Conservation (phyloP, 2,888 invertebrate genomes). For the Conomelus anceps region DNA sequence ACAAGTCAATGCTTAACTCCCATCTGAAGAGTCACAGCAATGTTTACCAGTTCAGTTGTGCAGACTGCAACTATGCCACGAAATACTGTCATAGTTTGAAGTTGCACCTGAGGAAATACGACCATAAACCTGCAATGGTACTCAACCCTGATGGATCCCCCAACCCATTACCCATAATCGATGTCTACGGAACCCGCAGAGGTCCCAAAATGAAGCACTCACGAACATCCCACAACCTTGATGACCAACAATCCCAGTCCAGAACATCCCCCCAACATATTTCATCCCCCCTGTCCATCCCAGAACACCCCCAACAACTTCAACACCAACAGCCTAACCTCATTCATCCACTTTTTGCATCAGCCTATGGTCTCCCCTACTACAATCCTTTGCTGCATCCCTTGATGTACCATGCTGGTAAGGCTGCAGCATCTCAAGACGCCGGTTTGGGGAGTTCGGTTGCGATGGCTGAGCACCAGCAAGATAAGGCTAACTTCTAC, state of each 20-base stretch:
- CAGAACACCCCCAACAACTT: conserved; percentile 20
- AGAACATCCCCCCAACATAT: conserved; percentile 6
- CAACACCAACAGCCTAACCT: conserved; percentile 26
- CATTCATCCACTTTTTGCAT: conserved; percentile 28
- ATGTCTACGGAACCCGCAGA: conserved; percentile 82
- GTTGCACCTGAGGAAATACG: conserved; percentile 85
- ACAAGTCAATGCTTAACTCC: conserved; percentile 97
- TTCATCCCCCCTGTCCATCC: too few relatives aligned
- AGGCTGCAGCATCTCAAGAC: background rate
- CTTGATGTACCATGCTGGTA: background rate
- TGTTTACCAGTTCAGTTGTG: conserved; percentile 86
- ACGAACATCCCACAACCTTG: conserved; percentile 37
- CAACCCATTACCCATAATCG: conserved; percentile 80
- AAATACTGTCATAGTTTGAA: conserved; percentile 98
- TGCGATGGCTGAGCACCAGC: background rate
- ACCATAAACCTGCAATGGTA: conserved; percentile 85
- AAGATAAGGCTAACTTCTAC: conserved; percentile 1
- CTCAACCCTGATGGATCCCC: conserved; percentile 83
- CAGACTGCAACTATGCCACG: conserved; percentile 90
- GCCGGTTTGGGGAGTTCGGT: background rate
- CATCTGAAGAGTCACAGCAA: conserved; percentile 94
- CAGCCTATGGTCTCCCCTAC: conserved; percentile 28
- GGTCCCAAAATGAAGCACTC: conserved; percentile 63
- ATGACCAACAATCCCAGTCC: conserved; percentile 12
- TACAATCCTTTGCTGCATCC: background rate